Base-by-base conservation (phyloP, 2,797 vertebrate genomes). In the Sebastolobus altivelis region DNA sequence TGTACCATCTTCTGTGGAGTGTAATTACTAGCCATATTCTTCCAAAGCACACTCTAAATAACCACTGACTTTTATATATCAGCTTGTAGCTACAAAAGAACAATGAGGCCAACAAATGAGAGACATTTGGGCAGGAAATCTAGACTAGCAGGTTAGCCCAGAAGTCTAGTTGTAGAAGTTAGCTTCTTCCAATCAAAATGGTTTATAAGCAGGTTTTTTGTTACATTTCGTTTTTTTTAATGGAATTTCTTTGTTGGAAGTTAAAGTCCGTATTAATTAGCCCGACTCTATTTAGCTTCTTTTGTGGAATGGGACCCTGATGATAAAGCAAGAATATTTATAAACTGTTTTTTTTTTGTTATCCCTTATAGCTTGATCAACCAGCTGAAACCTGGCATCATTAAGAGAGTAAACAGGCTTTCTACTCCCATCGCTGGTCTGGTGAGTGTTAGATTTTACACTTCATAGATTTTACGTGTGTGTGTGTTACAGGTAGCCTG, bases 351-450 rank as follows among this genome's bases (percentile, higher is more conserved):
- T 73, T 10, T 73, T 43, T 10, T 46, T 58, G 0, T 83, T 65
- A 62, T 71, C 20, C 6, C 31, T 49, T 25, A 85, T 84, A 99
- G 98, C 91, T 94, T 99, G 87, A 96, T 99, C 90, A 99, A 99
- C 94, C 96, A 96, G 90, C 96, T 99, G 90, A 99, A 97, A 87
- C 98, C 97, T 40, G 97, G 98, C 6, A 90, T 98, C 43, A 81
- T 98, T 88, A 99, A 96, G 93, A 96, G 97, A 88, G 94, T 99
- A 43, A 99, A 99, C 93, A 95, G 95, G 63, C 94, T 98, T 70
- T 97, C 97, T 63, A 99, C 98, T 84, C 98, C 98, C 63, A 99
- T 99, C 43, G 98, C 98, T 90, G 98, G 98, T 40, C 95, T 99
- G 96, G 98, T 99, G 93, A 98, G 98, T 97, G 79, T 79, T 46